Evolutionary conservation across 2,113 vertebrate species (phyloP).

Genomic region (Symphodus melops): DNA sequence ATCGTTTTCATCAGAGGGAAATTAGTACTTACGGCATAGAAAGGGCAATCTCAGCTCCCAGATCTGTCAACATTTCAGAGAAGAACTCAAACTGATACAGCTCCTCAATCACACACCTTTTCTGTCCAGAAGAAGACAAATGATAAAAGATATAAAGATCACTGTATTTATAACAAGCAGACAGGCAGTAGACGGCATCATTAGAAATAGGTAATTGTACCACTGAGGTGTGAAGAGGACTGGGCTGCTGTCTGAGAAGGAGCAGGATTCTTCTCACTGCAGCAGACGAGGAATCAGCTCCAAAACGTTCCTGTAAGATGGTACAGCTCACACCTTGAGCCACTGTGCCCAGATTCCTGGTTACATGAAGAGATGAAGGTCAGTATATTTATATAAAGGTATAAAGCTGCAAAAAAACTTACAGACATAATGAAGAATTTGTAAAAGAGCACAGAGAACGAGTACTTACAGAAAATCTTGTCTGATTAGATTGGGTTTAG

Average conservation of each 20-base stretch:
- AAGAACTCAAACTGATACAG: slow-evolving; percentile 78
- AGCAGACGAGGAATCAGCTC: slow-evolving; percentile 6
- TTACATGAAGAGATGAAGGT: slow-evolving; percentile 6
- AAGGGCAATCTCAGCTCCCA: slow-evolving; percentile 81
- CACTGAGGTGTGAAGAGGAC: slow-evolving; percentile 80
- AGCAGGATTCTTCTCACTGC: slow-evolving; percentile 64
- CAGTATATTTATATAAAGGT: background rate
- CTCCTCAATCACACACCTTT: slow-evolving; percentile 79
- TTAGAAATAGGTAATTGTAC: slow-evolving; percentile 51
- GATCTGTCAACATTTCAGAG: slow-evolving; percentile 72
- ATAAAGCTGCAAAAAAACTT: background rate
- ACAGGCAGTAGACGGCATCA: background rate
- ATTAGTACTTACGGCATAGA: slow-evolving; percentile 82
- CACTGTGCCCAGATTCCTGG: slow-evolving; percentile 78
- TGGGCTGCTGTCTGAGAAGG: slow-evolving; percentile 75
- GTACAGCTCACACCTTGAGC: slow-evolving; percentile 79
- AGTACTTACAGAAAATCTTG: slow-evolving; percentile 74
- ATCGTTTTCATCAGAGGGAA: background rate
- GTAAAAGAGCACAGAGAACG: background rate
- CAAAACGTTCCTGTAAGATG: slow-evolving; percentile 55
- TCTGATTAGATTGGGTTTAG: slow-evolving; percentile 40
- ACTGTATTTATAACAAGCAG: background rate
- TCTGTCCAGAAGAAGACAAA: slow-evolving; percentile 66
- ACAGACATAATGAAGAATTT: background rate
- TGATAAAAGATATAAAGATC: background rate